Percentiles rank a stretch among this genome's conserved stretches.
These are phyloP conservation scores for Drosophila athabasca DNA, from an alignment of 1,140 invertebrate species.

Conservation along the genomic window DNA sequence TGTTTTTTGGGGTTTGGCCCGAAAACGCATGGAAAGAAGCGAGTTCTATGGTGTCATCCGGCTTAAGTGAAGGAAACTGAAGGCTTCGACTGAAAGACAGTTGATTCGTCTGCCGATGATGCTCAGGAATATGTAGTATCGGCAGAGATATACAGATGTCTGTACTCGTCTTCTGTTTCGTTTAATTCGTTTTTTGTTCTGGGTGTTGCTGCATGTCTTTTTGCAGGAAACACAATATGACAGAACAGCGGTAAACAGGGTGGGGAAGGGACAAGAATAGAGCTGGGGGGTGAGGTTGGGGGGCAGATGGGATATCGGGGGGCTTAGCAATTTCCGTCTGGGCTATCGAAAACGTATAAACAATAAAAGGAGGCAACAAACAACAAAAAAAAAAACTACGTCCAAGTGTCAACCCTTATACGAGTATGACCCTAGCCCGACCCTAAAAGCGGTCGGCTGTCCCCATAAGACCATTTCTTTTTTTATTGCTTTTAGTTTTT, in stretches of 20 bases:
- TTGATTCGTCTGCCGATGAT: neutral
- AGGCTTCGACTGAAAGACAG: too few species aligned
- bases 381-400: constrained; percentile 9
- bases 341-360: constrained; percentile 79
- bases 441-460: constrained; percentile 7
- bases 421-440: constrained; percentile 4
- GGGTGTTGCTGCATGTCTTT: constrained; percentile 14
- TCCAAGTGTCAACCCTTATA: constrained; percentile 39
- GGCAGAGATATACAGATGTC: too few species aligned
- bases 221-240: constrained; percentile 59
- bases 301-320: constrained; percentile 6
- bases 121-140: too few species aligned
- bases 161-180: neutral
- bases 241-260: constrained; percentile 34
- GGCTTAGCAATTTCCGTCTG: constrained; percentile 74
- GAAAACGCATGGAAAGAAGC: too few species aligned
- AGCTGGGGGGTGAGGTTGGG: too few species aligned
- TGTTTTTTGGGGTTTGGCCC: too few species aligned
- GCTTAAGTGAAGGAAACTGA: too few species aligned
- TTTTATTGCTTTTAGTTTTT: constrained; percentile 59
- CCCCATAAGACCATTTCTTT: constrained; percentile 14
- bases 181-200: constrained; percentile 63
- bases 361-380: constrained; percentile 69
- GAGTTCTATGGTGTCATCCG: too few species aligned
- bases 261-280: neutral